Evolutionary conservation across 2,888 invertebrate species (phyloP).

Genomic region (Rhaphigaster nebulosa): DNA sequence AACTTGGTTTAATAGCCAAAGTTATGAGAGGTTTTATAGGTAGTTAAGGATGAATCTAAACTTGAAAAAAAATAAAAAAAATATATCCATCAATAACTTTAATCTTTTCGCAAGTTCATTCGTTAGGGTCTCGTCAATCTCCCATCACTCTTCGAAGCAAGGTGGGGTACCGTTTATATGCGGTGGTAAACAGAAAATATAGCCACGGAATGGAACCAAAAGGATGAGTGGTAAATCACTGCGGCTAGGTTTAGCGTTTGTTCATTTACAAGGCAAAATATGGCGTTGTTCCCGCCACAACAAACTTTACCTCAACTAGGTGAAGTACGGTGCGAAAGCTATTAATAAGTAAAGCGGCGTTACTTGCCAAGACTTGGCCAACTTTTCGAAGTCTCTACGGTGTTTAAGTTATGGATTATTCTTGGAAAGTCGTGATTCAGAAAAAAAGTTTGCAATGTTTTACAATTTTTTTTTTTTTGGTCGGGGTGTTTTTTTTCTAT

Average conservation of each 20-base stretch:
- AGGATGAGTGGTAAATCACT: conserved; percentile 4
- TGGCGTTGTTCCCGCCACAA: conserved; percentile 7
- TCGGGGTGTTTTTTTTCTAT: too few species aligned
- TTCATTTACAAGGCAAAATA: conserved; percentile 28
- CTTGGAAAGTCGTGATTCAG: neutral
- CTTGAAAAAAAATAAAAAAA: neutral
- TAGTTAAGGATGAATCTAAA: too few species aligned
- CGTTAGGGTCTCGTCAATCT: neutral
- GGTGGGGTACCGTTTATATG: neutral
- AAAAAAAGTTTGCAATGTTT: neutral
- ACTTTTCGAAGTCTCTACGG: conserved; percentile 21
- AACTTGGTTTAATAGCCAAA: too few species aligned
- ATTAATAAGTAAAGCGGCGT: conserved; percentile 24
- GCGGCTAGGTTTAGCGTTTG: conserved; percentile 18
- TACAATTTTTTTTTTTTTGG: neutral
- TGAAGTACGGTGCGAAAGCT: conserved; percentile 16
- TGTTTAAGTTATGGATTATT: conserved; percentile 1
- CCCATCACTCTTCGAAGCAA: neutral
- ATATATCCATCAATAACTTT: too few species aligned
- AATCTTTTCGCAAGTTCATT: too few species aligned
- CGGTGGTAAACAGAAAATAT: neutral
- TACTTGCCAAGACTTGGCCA: conserved; percentile 10
- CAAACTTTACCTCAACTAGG: conserved; percentile 35
- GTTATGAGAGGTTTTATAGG: too few species aligned
- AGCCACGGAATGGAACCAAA: neutral